Conservation (phyloP, 1,140 invertebrate species). For the Cephus cinctus region DNA sequence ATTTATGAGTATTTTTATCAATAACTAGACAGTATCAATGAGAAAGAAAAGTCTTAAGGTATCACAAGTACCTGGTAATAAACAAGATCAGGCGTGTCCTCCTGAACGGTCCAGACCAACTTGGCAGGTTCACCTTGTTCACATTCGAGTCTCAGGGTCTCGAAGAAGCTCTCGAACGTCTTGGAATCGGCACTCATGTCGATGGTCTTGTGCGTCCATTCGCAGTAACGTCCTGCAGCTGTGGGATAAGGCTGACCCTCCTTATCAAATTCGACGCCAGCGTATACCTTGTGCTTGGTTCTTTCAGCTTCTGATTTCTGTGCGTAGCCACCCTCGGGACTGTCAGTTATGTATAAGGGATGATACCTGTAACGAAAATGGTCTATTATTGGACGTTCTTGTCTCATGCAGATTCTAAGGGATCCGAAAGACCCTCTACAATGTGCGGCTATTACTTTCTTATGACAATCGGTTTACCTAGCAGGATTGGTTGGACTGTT, state of each 20-base stretch:
- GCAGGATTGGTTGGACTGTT: constrained; percentile 66
- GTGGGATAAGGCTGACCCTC: constrained; percentile 77
- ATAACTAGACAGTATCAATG: neutral
- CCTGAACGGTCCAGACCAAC: constrained; percentile 79
- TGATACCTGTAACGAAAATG: constrained; percentile 81
- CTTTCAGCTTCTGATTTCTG: constrained; percentile 72
- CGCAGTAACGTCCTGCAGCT: constrained; percentile 72
- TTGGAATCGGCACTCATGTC: constrained; percentile 66
- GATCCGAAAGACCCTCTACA: too few relatives aligned
- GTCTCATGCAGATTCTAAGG: neutral
- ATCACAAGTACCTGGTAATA: constrained; percentile 79
- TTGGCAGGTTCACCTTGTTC: constrained; percentile 70
- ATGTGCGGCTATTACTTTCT: too few relatives aligned
- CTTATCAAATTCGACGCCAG: constrained; percentile 74
- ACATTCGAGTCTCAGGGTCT: constrained; percentile 74
- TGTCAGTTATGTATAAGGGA: constrained; percentile 92
- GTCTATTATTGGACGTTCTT: too few relatives aligned
- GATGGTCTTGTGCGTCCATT: constrained; percentile 72
- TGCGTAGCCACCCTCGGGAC: constrained; percentile 77
- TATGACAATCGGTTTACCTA: constrained; percentile 53
- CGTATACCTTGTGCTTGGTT: constrained; percentile 70
- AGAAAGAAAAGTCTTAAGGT: constrained; percentile 20
- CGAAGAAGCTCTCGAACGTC: constrained; percentile 74
- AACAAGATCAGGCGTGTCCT: constrained; percentile 75
- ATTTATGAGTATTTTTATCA: neutral